Base-by-base conservation (phyloP, 1,140 invertebrate species). In the Galendromus occidentalis region DNA sequence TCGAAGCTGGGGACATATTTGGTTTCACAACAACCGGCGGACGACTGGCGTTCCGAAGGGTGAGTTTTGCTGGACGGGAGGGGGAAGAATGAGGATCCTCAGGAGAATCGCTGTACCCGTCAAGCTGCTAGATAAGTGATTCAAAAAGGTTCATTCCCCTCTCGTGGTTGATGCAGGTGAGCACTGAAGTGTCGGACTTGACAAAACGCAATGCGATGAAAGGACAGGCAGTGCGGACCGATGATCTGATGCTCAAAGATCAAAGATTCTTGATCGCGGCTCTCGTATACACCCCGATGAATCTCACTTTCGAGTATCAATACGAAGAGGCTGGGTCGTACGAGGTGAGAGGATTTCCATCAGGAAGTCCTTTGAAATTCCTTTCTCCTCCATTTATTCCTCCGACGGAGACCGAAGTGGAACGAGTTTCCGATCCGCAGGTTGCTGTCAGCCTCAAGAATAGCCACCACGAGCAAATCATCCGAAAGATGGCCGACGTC, bases 21-120 rank as follows among this genome's bases (percentile, higher is more conserved):
- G 68, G 64, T 14, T 69, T 68, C 66, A 68, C 66, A 59, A 68
- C 68, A 18, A 29, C 68, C 20, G 66, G 65, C 55, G 67, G 65
- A 12, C 65, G 67, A 55, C 51, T 69, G 28, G 55, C 67, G 0
- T 68, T 68, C 55, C 64, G 68, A 64, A 66, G 29, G 39, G 29
- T 65, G 20, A 2, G 28, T 20, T 17, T 6, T 20, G 41, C 41
- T 18, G 14, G n/a, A 20, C 29, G 59, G n/a, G n/a, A n/a, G n/a
- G n/a, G n/a, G n/a, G n/a, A n/a, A n/a, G n/a, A n/a, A n/a, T n/a
- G n/a, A n/a, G n/a, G n/a, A n/a, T n/a, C n/a, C n/a, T n/a, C n/a
- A n/a, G n/a, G n/a, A n/a, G n/a, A n/a, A n/a, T n/a, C n/a, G n/a
- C n/a, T n/a, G n/a, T n/a, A 44, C 12, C n/a, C 42, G 12, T 44